Percentiles rank a stretch among this genome's conserved stretches.
These are phyloP conservation scores for Polyergus mexicanus DNA, from an alignment of 1,140 invertebrate species.

Conservation along the genomic window DNA sequence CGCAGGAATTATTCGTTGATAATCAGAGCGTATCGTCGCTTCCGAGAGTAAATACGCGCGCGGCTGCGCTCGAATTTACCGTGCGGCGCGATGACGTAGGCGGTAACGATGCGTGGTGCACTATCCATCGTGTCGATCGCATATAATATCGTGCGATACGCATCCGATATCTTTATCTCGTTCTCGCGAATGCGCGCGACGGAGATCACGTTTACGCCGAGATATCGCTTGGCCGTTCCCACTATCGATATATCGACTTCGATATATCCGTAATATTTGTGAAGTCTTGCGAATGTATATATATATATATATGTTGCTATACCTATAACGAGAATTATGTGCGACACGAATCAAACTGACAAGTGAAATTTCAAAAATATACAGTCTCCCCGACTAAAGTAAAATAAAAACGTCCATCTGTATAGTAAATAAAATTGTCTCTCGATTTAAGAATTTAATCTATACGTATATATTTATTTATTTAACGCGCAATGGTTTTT, in stretches of 20 bases:
- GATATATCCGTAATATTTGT: not conserved
- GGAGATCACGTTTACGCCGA: not conserved
- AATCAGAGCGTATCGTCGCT: slow-evolving; percentile 60
- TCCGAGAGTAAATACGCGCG: slow-evolving; percentile 57
- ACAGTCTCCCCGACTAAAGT: no score
- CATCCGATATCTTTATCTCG: slow-evolving; percentile 24
- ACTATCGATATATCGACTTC: not conserved
- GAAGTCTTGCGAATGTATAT: slow-evolving; percentile 2
- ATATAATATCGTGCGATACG: slow-evolving; percentile 34
- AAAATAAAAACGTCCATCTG: not conserved
- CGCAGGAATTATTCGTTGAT: slow-evolving; percentile 61
- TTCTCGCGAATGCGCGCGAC: slow-evolving; percentile 3
- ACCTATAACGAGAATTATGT: not conserved
- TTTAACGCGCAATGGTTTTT: no score
- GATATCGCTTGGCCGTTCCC: not conserved
- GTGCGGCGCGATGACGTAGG: slow-evolving; percentile 30
- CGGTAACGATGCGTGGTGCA: slow-evolving; percentile 40
- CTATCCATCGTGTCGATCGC: slow-evolving; percentile 21
- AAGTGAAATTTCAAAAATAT: not conserved
- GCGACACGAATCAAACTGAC: not conserved
- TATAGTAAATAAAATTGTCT: no score
- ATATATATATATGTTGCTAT: no score
- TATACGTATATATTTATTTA: no score
- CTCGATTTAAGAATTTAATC: no score
- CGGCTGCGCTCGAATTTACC: slow-evolving; percentile 46